Evolutionary conservation across 2,797 vertebrate genomes (phyloP).

Genomic region (Saxicola maurus): DNA sequence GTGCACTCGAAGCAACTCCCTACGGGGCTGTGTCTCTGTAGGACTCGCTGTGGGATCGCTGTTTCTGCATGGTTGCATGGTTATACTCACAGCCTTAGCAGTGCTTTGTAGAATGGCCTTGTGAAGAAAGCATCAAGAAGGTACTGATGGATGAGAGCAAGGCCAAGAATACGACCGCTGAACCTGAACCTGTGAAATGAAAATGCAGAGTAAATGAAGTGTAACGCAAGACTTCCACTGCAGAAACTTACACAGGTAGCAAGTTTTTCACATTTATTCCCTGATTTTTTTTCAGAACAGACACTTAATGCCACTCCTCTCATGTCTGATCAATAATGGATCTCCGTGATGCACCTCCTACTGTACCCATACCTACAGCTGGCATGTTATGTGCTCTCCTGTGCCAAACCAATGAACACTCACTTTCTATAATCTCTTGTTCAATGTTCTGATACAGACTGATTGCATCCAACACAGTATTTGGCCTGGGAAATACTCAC

Average conservation of each 20-base stretch:
- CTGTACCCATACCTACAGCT: neutral
- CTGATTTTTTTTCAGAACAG: neutral
- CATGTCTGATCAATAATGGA: neutral
- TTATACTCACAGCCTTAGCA: constrained; percentile 88
- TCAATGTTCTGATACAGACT: neutral
- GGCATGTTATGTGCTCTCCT: neutral
- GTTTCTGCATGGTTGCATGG: neutral
- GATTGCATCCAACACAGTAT: neutral
- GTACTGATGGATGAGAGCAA: constrained; percentile 96
- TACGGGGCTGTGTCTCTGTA: neutral
- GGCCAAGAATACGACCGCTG: constrained; percentile 93
- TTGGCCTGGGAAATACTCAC: neutral
- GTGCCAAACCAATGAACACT: neutral
- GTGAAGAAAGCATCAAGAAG: constrained; percentile 90
- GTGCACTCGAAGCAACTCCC: fast-evolving
- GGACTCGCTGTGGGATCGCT: neutral
- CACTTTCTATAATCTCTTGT: neutral
- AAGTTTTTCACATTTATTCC: neutral
- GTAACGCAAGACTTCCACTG: neutral
- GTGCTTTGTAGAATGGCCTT: constrained; percentile 91
- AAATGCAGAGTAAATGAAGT: neutral
- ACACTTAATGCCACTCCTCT: neutral
- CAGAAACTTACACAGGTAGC: neutral
- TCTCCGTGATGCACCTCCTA: neutral
- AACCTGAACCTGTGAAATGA: constrained; percentile 87